Evolutionary conservation across 2,888 invertebrate species (phyloP), one percentile per base, ranked within the genome.

Genomic region (Eristalis intricaria): DNA sequence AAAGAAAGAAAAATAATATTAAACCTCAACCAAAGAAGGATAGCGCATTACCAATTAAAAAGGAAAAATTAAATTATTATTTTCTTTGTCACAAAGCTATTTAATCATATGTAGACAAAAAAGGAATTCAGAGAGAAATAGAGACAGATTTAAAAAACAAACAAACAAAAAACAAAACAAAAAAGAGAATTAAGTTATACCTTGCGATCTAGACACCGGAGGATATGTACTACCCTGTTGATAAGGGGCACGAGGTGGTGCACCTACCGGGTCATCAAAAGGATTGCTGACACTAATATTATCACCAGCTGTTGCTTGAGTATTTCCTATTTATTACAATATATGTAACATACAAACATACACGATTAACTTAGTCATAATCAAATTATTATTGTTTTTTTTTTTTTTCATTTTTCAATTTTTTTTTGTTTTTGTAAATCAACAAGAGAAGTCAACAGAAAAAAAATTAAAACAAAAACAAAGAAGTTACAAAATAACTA

Each of bases 221-320:
- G 93, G 91, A 90, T 90, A 92, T 90, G 91, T 91, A 90, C 94
- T 90, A 94, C 91, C 91, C 89, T 90, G 90, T 89, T 92, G 92
- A 91, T 92, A 92, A 90, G 92, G 91, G 90, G 87, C 87, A 89
- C 89, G 88, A 89, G 90, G 89, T 78, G 87, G 83, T 88, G 89
- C 91, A 90, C 91, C 91, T 90, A 93, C 93, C 89, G 95, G 94
- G 94, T 97, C 97, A 94, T 97, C 97, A 95, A 97, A 97, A 90
- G 97, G 97, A 95, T 97, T 97, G 93, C 96, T 96, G 93, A 96
- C 96, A 95, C 95, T 96, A 93, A 97, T 95, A 94, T 96, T 96
- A 95, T 96, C 96, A 92, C 93, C 93, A 91, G 94, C 94, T 90
- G 91, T 90, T 88, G 89, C 90, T 91, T 91, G 92, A 91, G 91